Evolutionary conservation across 2,113 vertebrate species (phyloP).

Genomic region (Scortum barcoo): DNA sequence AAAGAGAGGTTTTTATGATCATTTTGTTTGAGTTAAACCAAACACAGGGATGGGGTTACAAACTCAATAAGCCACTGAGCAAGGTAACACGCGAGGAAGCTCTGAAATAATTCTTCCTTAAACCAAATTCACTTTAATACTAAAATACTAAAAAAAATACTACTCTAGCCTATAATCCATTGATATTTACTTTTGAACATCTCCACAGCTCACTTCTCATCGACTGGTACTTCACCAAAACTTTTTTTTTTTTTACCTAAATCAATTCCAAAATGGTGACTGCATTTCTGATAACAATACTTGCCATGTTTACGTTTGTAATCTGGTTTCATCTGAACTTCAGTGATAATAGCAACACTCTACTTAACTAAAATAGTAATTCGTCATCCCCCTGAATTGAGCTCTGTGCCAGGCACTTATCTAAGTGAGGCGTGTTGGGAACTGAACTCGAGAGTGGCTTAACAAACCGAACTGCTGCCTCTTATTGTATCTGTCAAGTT

Average conservation of each 20-base stretch:
- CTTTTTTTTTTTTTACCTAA: not conserved
- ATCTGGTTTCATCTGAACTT: constrained; percentile 18
- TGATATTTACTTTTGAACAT: no score
- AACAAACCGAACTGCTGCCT: constrained; percentile 58
- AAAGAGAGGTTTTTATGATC: not conserved
- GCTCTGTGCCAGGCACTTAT: constrained; percentile 32
- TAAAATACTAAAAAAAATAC: no score
- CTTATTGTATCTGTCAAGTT: constrained; percentile 62
- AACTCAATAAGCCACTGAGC: constrained; percentile 23
- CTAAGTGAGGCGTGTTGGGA: constrained; percentile 37
- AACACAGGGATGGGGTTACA: constrained; percentile 11
- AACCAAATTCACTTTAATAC: constrained; percentile 27
- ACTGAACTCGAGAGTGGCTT: constrained; percentile 46
- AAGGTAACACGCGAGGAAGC: constrained; percentile 37
- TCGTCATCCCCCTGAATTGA: no score
- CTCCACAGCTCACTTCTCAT: not conserved
- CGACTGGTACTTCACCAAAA: not conserved
- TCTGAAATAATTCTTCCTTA: constrained; percentile 21
- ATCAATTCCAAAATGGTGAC: constrained; percentile 15
- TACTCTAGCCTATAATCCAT: no score
- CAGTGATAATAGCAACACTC: not conserved
- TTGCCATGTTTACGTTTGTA: constrained; percentile 18
- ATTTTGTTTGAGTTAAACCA: constrained; percentile 16
- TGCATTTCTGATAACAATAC: not conserved
- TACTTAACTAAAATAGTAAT: constrained; percentile 12